These are phyloP conservation scores for Tachina lurida DNA, from an alignment of 2,888 invertebrate species.

Conservation along the genomic window DNA sequence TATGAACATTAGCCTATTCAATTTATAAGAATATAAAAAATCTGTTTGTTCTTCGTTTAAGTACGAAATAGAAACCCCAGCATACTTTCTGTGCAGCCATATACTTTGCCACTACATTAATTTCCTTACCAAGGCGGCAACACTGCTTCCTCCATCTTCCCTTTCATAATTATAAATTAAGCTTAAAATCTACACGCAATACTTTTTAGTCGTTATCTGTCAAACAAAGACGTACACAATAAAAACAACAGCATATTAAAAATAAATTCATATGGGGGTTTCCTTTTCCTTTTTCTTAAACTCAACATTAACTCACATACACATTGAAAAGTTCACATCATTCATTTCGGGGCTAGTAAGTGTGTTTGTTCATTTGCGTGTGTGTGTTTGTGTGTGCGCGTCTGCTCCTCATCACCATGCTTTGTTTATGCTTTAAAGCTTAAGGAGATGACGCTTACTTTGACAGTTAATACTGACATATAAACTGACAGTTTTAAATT, in stretches of 20 bases:
- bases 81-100: no score
- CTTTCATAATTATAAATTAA: conserved; percentile 53
- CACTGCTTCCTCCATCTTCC: neutral
- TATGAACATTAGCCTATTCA: no score
- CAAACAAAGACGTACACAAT: conserved; percentile 25
- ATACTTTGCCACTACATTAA: neutral
- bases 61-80: no score
- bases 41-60: no score
- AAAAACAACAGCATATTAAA: conserved; percentile 36
- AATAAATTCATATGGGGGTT: conserved; percentile 47
- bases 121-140: conserved; percentile 3
- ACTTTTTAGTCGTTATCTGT: conserved; percentile 46
- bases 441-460: conserved; percentile 71
- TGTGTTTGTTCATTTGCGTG: neutral
- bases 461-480: conserved; percentile 82
- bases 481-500: conserved; percentile 82
- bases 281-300: conserved; percentile 24
- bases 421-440: conserved; percentile 67
- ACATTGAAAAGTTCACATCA: conserved; percentile 25
- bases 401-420: conserved; percentile 39
- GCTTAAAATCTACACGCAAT: conserved; percentile 62
- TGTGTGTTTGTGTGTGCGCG: neutral
- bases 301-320: conserved; percentile 19
- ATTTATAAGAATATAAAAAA: no score
- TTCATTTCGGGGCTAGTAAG: neutral